Evolutionary conservation across 2,888 invertebrate genomes (phyloP).

Genomic region (Cantharis rustica): DNA sequence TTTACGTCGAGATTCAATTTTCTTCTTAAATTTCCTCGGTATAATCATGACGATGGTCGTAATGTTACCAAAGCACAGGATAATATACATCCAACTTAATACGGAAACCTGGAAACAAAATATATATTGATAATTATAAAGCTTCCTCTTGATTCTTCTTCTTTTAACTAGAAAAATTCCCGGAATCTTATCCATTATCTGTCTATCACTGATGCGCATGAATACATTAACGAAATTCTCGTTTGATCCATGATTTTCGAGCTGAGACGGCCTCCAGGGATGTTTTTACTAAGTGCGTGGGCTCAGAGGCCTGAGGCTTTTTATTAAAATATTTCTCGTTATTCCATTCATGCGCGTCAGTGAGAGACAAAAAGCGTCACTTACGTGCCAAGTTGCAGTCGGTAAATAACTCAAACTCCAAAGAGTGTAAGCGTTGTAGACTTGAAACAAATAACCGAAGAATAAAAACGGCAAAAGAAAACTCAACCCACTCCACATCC

Average conservation of each 20-base stretch:
- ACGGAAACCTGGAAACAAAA: constrained; percentile 59
- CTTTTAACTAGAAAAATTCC: too few relatives aligned
- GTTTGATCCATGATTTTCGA: too few relatives aligned
- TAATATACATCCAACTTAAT: constrained; percentile 81
- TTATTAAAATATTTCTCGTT: too few relatives aligned
- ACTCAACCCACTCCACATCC: constrained; percentile 99
- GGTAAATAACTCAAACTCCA: constrained; percentile 76
- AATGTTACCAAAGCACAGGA: constrained; percentile 88
- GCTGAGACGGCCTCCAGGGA: too few relatives aligned
- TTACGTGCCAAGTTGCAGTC: constrained; percentile 92
- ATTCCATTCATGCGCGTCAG: too few relatives aligned
- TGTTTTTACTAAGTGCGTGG: too few relatives aligned
- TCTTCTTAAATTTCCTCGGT: constrained; percentile 79
- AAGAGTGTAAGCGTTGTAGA: constrained; percentile 92
- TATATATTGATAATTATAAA: too few relatives aligned
- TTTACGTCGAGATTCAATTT: constrained; percentile 39
- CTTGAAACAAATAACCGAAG: constrained; percentile 91
- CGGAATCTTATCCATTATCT: too few relatives aligned
- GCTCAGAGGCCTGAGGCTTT: too few relatives aligned
- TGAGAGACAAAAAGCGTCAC: too few relatives aligned
- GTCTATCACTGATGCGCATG: too few relatives aligned
- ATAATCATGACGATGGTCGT: constrained; percentile 88
- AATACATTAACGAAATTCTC: too few relatives aligned
- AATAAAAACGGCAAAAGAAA: constrained; percentile 96
- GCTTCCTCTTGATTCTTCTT: neutral